These are phyloP conservation scores for Papilio machaon DNA, from an alignment of 1,140 invertebrate genomes.

Conservation along the genomic window DNA sequence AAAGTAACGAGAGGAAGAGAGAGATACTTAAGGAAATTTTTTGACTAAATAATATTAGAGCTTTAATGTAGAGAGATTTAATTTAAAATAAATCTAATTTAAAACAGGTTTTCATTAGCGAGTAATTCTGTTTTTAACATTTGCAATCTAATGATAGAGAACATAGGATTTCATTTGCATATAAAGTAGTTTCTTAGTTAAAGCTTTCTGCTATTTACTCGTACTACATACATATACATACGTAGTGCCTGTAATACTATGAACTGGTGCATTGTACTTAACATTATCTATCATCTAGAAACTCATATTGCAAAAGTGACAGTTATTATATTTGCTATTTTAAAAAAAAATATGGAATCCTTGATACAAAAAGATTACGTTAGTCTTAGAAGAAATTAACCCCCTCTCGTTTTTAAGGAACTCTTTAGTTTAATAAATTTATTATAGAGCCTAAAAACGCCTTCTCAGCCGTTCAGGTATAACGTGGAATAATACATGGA, in stretches of 20 bases:
- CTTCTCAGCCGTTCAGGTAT: too few species aligned
- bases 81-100: too few species aligned
- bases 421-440: too few species aligned
- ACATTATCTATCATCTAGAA: background rate
- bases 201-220: background rate
- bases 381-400: too few species aligned
- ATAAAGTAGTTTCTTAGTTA: slow-evolving; percentile 18
- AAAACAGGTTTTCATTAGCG: background rate
- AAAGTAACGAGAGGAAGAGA: background rate
- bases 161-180: slow-evolving; percentile 1
- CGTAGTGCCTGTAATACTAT: background rate
- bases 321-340: background rate
- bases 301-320: background rate
- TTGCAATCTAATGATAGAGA: background rate
- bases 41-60: too few species aligned
- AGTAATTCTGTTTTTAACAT: background rate
- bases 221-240: background rate
- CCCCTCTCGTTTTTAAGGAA: too few species aligned
- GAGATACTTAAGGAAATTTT: too few species aligned
- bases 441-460: too few species aligned
- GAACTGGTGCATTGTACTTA: background rate
- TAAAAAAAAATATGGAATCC: too few species aligned
- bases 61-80: too few species aligned
- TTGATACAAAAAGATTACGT: too few species aligned
- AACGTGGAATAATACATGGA: too few species aligned